Evolutionary conservation across 2,797 vertebrate genomes (phyloP).

Genomic region (Myotis pilosus): DNA sequence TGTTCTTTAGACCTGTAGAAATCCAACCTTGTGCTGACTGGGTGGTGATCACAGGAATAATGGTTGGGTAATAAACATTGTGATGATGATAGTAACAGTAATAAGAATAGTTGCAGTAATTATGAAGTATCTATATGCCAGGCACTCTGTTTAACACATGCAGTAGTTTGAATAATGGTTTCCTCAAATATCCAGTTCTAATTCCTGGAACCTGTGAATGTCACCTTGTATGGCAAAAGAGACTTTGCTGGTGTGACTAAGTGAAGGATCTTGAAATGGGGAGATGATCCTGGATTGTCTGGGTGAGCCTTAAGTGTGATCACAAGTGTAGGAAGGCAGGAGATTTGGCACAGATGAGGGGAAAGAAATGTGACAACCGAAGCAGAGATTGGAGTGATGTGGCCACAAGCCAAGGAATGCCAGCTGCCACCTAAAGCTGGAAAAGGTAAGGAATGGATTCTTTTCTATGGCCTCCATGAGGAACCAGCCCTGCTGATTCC

Average conservation of each 20-base stretch:
- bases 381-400: not conserved
- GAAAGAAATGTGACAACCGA: not conserved
- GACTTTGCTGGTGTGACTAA: not conserved
- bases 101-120: not conserved
- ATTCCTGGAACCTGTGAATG: not conserved
- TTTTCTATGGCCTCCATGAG: not conserved
- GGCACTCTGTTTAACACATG: not conserved
- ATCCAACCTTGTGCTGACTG: constrained; percentile 16
- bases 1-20: constrained; percentile 60
- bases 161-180: not conserved
- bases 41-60: not conserved
- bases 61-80: not conserved
- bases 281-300: not conserved
- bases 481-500: not conserved
- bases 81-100: not conserved
- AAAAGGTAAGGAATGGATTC: not conserved
- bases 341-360: not conserved
- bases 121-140: not conserved
- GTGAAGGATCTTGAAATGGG: not conserved
- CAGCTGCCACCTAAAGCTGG: not conserved
- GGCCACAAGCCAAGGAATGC: not conserved
- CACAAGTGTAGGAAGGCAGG: not conserved
- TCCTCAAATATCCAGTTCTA: not conserved
- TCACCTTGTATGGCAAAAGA: not conserved
- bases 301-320: not conserved